phyloP scores from a whole-genome alignment of 2,797 vertebrate genomes.

The Malurus leucopterus region DNA sequence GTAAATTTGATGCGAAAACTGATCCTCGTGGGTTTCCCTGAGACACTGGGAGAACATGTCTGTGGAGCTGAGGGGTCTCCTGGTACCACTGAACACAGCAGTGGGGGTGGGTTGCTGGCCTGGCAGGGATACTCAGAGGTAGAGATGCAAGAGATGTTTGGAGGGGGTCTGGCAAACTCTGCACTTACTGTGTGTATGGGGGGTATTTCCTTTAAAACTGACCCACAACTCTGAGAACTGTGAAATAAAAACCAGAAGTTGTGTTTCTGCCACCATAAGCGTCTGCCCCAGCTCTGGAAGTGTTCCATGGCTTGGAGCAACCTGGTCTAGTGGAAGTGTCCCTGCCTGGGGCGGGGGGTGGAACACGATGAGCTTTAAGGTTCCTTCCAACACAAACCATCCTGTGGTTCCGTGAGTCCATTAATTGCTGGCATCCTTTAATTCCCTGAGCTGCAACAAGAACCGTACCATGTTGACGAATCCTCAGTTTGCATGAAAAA shows the following conservation, averaged over 20 bases:
- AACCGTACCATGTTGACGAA: not conserved
- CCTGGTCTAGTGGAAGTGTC: not conserved
- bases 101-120: not conserved
- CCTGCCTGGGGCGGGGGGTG: no score
- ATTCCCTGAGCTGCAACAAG: not conserved
- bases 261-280: not conserved
- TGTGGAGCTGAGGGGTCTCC: rapidly evolving
- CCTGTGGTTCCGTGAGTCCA: not conserved
- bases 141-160: not conserved
- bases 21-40: rapidly evolving
- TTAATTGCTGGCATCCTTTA: not conserved
- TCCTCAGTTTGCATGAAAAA: not conserved
- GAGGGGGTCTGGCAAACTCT: not conserved
- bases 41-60: not conserved
- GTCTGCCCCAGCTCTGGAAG: not conserved
- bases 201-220: not conserved
- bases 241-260: not conserved
- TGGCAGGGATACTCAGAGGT: not conserved
- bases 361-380: no score
- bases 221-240: not conserved
- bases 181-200: not conserved
- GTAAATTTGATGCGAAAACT: not conserved
- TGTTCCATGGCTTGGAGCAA: not conserved
- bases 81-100: not conserved
- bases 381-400: no score